Percentiles rank a stretch among this genome's conserved stretches.
Evolutionary conservation across 2,888 invertebrate genomes (phyloP).

Genomic region (Macroteleia sp.): DNA sequence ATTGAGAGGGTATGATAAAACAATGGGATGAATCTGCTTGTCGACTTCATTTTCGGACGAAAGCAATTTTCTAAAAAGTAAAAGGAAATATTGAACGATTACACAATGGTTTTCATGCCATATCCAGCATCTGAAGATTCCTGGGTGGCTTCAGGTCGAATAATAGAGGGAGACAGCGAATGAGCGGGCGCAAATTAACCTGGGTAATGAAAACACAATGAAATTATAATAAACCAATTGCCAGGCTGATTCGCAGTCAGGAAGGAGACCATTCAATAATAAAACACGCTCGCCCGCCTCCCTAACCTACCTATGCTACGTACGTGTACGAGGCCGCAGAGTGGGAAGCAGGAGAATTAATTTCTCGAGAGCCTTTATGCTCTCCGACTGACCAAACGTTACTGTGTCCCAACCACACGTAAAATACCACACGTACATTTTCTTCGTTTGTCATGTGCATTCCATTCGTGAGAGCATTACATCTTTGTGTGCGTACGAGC

Average conservation of each 20-base stretch:
- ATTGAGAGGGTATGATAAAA: conserved; percentile 13
- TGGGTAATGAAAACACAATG: conserved; percentile 82
- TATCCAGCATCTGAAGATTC: conserved; percentile 66
- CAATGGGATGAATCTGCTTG: conserved; percentile 25
- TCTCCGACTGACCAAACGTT: conserved; percentile 80
- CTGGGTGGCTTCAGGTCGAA: conserved; percentile 65
- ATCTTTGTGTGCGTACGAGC: conserved; percentile 44
- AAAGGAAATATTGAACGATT: conserved; percentile 55
- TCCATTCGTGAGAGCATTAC: conserved; percentile 35
- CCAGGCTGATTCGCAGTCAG: conserved; percentile 80
- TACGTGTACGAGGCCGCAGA: conserved; percentile 53
- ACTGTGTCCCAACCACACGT: conserved; percentile 67
- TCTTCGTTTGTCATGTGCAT: conserved; percentile 52
- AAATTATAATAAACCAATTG: conserved; percentile 84
- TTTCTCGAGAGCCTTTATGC: conserved; percentile 83
- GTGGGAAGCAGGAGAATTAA: conserved; percentile 78
- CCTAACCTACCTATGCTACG: conserved; percentile 55
- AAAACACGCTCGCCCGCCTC: conserved; percentile 77
- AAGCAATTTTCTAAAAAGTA: conserved; percentile 52
- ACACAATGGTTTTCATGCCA: conserved; percentile 57
- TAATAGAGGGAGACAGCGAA: conserved; percentile 77
- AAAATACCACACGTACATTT: conserved; percentile 63
- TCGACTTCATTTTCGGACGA: conserved; percentile 51
- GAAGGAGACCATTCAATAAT: conserved; percentile 82
- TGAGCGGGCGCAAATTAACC: conserved; percentile 79